phyloP scores from a whole-genome alignment of 2,797 vertebrate species.

The Spinus olivaceus region DNA sequence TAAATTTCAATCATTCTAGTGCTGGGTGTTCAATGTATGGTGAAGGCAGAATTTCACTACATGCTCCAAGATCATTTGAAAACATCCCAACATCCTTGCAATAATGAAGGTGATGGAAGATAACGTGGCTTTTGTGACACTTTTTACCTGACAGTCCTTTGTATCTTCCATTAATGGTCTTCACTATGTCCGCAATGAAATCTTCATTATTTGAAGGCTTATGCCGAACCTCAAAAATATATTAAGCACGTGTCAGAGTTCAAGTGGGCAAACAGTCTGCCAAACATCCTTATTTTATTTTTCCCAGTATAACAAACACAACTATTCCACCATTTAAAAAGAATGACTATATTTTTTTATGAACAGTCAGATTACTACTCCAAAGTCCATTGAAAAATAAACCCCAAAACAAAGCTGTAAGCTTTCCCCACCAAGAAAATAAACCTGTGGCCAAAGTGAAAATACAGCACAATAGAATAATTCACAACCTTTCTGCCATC shows the following conservation, averaged over 20 bases:
- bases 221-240: conserved; percentile 80
- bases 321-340: background rate
- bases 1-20: background rate
- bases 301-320: background rate
- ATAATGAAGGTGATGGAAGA: background rate
- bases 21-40: background rate
- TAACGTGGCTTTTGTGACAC: background rate
- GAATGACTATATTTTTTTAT: background rate
- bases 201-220: conserved; percentile 81
- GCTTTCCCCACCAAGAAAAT: background rate
- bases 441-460: background rate
- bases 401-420: background rate
- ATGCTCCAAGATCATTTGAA: background rate
- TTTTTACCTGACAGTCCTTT: conserved; percentile 88
- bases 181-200: conserved; percentile 83
- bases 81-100: background rate
- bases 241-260: background rate
- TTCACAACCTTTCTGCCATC: background rate
- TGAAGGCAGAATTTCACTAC: background rate
- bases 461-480: background rate
- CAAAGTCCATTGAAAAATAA: background rate
- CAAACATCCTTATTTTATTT: background rate
- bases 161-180: conserved; percentile 86
- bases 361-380: background rate
- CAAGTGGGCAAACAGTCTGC: background rate